A percentile compares a stretch with the other conserved stretches of the same genome.
phyloP scores from a whole-genome alignment of 2,888 invertebrate genomes.

The Campoplex nolae region DNA sequence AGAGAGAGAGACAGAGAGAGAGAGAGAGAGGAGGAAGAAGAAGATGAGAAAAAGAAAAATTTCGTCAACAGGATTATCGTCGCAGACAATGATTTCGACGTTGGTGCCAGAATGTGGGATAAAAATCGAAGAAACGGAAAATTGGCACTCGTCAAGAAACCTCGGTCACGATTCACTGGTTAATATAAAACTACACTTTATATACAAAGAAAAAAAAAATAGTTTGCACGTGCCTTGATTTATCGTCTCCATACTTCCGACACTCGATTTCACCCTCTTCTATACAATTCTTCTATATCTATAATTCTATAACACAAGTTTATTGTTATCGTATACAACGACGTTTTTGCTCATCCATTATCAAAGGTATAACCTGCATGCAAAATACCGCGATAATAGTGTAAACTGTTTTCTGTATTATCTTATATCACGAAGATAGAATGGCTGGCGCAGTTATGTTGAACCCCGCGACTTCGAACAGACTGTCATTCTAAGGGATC shows the following conservation, averaged over 20 bases:
- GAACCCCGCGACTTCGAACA: slow-evolving; percentile 71
- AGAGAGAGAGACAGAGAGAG: neutral
- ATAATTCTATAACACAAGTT: neutral
- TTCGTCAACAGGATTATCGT: slow-evolving; percentile 39
- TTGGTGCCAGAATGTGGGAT: slow-evolving; percentile 2
- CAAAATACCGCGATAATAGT: slow-evolving; percentile 20
- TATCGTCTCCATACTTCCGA: slow-evolving; percentile 42
- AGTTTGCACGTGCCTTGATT: slow-evolving; percentile 56
- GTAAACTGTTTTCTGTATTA: slow-evolving; percentile 16
- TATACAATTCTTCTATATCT: slow-evolving; percentile 1
- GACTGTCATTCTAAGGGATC: slow-evolving; percentile 77
- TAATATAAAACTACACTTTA: slow-evolving; percentile 7
- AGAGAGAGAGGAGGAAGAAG: neutral
- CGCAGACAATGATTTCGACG: slow-evolving; percentile 28
- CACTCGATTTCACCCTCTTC: slow-evolving; percentile 1
- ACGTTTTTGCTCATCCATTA: slow-evolving; percentile 24
- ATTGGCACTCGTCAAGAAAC: slow-evolving; percentile 50
- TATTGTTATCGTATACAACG: slow-evolving; percentile 19
- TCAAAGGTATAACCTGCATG: neutral
- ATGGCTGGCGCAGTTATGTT: slow-evolving; percentile 50
- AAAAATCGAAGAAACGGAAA: slow-evolving; percentile 32
- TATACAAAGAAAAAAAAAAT: neutral
- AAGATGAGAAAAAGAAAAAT: neutral
- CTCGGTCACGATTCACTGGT: slow-evolving; percentile 16
- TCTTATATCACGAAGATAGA: slow-evolving; percentile 36